Conservation (phyloP, 2,888 invertebrate genomes). For the Clistopyga incitator region DNA sequence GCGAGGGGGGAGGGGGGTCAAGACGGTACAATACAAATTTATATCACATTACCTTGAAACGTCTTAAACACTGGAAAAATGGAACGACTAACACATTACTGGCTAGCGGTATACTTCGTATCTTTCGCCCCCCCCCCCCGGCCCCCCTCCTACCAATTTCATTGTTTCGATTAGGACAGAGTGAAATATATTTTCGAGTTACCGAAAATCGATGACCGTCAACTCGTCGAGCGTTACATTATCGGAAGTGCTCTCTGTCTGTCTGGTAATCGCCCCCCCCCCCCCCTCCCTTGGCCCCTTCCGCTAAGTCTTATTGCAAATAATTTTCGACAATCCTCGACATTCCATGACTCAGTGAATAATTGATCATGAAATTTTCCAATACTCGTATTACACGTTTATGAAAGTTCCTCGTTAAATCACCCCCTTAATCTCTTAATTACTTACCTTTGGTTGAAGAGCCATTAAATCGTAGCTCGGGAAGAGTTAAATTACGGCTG, state of each 20-base stretch:
- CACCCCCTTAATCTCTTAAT: background rate
- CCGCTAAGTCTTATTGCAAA: background rate
- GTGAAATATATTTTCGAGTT: slow-evolving; percentile 43
- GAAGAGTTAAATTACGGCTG: background rate
- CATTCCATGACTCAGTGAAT: no score
- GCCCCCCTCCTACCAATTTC: slow-evolving; percentile 10
- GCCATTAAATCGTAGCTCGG: background rate
- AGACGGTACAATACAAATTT: background rate
- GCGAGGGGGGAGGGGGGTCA: background rate
- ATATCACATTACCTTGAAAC: background rate
- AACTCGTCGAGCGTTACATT: background rate
- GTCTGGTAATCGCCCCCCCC: background rate
- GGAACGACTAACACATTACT: slow-evolving; percentile 2
- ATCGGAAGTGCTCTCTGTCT: slow-evolving; percentile 9
- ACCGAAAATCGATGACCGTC: slow-evolving; percentile 45
- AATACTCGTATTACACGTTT: background rate
- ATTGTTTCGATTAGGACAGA: slow-evolving; percentile 46
- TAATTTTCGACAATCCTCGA: background rate
- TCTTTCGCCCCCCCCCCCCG: background rate
- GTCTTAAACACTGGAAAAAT: background rate
- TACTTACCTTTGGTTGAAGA: background rate
- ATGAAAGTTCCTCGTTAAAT: background rate
- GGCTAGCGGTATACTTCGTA: background rate
- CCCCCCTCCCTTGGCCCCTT: background rate
- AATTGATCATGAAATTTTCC: no score